A percentile compares a stretch with the other conserved stretches of the same genome.
These are phyloP conservation scores for Rhodinocichla rosea DNA, from an alignment of 2,113 vertebrate species.

Conservation along the genomic window DNA sequence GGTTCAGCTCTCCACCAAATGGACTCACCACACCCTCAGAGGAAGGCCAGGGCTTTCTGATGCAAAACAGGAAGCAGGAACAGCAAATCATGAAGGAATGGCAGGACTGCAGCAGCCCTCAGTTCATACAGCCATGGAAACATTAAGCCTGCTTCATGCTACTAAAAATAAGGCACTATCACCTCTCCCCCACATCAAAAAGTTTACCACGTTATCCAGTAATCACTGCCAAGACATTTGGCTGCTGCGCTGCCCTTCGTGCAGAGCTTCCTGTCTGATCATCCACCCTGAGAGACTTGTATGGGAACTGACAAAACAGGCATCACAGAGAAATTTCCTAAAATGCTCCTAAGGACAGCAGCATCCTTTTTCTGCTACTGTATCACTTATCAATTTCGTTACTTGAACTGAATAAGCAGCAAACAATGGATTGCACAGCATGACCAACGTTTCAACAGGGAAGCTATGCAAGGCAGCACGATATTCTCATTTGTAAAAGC, in stretches of 20 bases:
- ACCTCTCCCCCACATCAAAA: slow-evolving; percentile 5
- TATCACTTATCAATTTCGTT: not conserved
- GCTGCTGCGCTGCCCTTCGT: not conserved
- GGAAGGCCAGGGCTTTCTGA: not conserved
- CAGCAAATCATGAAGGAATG: slow-evolving; percentile 40
- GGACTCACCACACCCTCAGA: not conserved
- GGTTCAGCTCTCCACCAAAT: not conserved
- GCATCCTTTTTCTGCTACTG: not conserved
- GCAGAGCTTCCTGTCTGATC: not conserved
- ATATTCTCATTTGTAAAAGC: not conserved
- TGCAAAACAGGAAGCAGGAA: not conserved
- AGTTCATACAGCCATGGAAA: not conserved
- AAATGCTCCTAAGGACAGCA: not conserved
- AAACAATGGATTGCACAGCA: not conserved
- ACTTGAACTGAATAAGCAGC: not conserved
- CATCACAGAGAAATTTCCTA: not conserved
- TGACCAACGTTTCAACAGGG: not conserved
- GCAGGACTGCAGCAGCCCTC: not conserved
- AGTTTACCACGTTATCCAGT: not conserved
- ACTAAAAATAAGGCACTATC: slow-evolving; percentile 3
- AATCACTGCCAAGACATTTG: not conserved
- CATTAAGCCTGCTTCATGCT: not conserved
- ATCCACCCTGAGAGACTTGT: not conserved
- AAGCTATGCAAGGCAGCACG: not conserved
- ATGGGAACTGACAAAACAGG: not conserved